A percentile compares a stretch with the other conserved stretches of the same genome.
Conservation (phyloP, 1,140 invertebrate genomes). For the Zaprionus capensis region DNA sequence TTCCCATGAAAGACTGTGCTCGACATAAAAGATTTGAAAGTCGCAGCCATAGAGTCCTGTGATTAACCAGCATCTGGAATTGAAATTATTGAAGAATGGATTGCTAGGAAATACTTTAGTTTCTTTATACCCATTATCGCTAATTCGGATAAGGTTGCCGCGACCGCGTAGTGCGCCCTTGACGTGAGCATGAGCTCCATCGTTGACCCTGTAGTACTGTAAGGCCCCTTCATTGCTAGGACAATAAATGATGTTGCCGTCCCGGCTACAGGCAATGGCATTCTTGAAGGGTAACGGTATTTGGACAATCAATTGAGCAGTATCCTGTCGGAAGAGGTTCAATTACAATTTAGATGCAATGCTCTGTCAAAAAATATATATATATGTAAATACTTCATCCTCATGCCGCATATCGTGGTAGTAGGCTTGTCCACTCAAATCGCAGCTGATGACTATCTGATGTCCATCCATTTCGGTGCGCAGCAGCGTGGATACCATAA, state of each 20-base stretch:
- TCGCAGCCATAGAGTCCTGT: conserved; percentile 74
- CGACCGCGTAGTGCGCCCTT: conserved; percentile 70
- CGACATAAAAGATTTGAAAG: conserved; percentile 73
- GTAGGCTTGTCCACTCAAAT: conserved; percentile 76
- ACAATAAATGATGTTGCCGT: conserved; percentile 71
- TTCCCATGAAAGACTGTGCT: neutral
- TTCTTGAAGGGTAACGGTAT: conserved; percentile 82
- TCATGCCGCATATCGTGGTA: conserved; percentile 70
- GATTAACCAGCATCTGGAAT: conserved; percentile 70
- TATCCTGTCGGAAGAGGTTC: conserved; percentile 48
- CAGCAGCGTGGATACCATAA: conserved; percentile 68
- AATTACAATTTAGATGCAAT: neutral
- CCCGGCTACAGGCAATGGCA: conserved; percentile 63
- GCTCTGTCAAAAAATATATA: neutral
- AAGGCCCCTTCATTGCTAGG: conserved; percentile 73
- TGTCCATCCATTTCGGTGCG: conserved; percentile 49
- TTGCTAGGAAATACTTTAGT: neutral
- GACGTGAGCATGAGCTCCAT: conserved; percentile 64
- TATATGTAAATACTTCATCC: conserved; percentile 58
- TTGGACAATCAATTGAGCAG: conserved; percentile 63
- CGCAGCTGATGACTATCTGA: conserved; percentile 70
- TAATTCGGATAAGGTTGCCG: conserved; percentile 68
- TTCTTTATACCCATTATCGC: conserved; percentile 71
- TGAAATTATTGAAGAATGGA: neutral
- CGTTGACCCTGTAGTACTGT: conserved; percentile 65